Conservation (phyloP, 2,888 invertebrate genomes). For the Panopea generosa region DNA sequence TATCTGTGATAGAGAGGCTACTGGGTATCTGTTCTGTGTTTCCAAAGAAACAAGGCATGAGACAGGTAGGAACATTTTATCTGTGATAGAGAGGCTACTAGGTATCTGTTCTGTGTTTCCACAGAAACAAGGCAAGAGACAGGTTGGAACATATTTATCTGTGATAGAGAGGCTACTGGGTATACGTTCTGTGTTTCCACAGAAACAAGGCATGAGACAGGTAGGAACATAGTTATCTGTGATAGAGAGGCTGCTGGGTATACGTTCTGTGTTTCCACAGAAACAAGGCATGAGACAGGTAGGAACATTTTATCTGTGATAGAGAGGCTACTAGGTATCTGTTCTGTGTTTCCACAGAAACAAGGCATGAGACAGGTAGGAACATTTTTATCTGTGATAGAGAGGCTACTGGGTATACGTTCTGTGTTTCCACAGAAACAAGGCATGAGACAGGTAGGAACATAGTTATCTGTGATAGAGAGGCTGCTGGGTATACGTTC, state of each 20-base stretch:
- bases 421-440: conserved; percentile 87
- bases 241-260: not conserved
- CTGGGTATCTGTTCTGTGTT: conserved; percentile 88
- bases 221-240: not conserved
- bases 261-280: not conserved
- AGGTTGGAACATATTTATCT: too few relatives aligned
- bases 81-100: conserved; percentile 90
- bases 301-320: conserved; percentile 88
- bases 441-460: conserved; percentile 82
- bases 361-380: conserved; percentile 87
- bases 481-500: not conserved
- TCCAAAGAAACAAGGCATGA: not conserved
- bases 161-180: not conserved
- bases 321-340: conserved; percentile 89
- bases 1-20: conserved; percentile 90
- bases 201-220: conserved; percentile 85
- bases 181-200: conserved; percentile 88
- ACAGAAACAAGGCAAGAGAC: conserved; percentile 85
- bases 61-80: conserved; percentile 89
- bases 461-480: not conserved
- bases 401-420: conserved; percentile 85
- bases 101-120: conserved; percentile 89
- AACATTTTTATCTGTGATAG: too few relatives aligned
- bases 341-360: conserved; percentile 87
- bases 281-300: conserved; percentile 75